Base-by-base conservation (phyloP, 2,113 vertebrate genomes). In the Merops nubicus region DNA sequence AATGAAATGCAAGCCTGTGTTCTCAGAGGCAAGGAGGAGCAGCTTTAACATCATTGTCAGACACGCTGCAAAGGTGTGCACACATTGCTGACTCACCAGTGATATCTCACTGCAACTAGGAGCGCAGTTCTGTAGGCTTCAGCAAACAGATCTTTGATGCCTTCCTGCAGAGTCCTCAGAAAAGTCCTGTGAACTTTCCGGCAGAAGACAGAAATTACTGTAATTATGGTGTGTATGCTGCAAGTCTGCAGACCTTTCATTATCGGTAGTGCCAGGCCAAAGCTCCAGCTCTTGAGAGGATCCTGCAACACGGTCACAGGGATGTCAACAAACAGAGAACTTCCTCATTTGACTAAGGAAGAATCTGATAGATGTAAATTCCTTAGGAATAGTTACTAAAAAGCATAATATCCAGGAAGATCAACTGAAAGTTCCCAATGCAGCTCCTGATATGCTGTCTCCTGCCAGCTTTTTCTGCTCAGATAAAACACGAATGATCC, bases 261-360 rank as follows among this genome's bases (percentile, higher is more conserved):
- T 81, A 25, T 10, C 1, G 0, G 0, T 19, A 22, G 19, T 43
- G 19, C 36, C 9, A 28, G 17, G 18, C 48, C 33, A 54, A 53
- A 82, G 12, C 28, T 65, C 36, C 64, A 73, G 31, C 56, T 76
- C 23, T 36, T 63, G 11, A 14, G 10, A 64, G 5, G 53, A 21
- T 75, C 82, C 53, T 79, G 31, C 47, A 68, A 43, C 28, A 7
- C 0, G 0, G 22, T 31, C 77, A 63, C 25, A 31, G 4, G 62
- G 14, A 80, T 34, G 21, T 48, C 25, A 90, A 63, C 38, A 38
- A 28, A 0, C 23, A 81, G 40, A 47, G 40, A 19, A 40, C 74
- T 48, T 91, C 19, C 20, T 91, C 20, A 45, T 69, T 65, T 63
- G 20, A 40, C n/a, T 60, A 48, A 84, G 36, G 40, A 62, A 84